Percentiles rank a stretch among this genome's conserved stretches.
These are phyloP conservation scores for Ceratina calcarata DNA, from an alignment of 1,140 invertebrate genomes.

Conservation along the genomic window DNA sequence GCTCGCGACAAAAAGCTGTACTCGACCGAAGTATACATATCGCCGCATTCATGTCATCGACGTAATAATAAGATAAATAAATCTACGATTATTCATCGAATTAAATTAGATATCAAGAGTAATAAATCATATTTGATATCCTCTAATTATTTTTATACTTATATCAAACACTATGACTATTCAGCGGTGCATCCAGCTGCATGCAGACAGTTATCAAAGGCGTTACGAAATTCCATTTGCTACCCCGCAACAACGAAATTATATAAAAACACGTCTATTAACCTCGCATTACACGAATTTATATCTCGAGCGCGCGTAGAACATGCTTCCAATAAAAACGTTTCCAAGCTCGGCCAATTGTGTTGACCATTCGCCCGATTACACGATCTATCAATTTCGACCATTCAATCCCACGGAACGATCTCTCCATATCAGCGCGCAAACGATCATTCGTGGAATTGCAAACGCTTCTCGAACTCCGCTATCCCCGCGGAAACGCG, in stretches of 20 bases:
- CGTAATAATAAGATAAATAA: too few species aligned
- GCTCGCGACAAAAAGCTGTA: too few species aligned
- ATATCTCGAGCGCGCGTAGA: not conserved
- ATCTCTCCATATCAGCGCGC: conserved; percentile 11
- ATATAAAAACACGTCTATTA: conserved; percentile 10
- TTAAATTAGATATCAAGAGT: too few species aligned
- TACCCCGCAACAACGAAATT: not conserved
- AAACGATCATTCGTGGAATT: not conserved
- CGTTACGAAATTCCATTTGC: conserved; percentile 3
- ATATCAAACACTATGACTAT: not conserved
- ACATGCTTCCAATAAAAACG: too few species aligned
- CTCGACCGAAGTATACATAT: too few species aligned
- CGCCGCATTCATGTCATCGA: too few species aligned
- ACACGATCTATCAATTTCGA: conserved; percentile 24
- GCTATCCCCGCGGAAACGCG: conserved; percentile 14
- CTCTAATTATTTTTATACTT: too few species aligned
- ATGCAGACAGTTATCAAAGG: not conserved
- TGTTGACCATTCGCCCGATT: not conserved
- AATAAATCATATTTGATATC: not conserved
- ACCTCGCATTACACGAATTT: not conserved
- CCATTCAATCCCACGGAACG: conserved; percentile 10
- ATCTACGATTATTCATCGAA: too few species aligned
- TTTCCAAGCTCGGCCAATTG: not conserved
- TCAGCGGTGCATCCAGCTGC: not conserved
- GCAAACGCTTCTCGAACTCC: not conserved